Evolutionary conservation across 1,140 invertebrate genomes (phyloP), one percentile per base, ranked within the genome.

Genomic region (Meloidogyne hapla): DNA sequence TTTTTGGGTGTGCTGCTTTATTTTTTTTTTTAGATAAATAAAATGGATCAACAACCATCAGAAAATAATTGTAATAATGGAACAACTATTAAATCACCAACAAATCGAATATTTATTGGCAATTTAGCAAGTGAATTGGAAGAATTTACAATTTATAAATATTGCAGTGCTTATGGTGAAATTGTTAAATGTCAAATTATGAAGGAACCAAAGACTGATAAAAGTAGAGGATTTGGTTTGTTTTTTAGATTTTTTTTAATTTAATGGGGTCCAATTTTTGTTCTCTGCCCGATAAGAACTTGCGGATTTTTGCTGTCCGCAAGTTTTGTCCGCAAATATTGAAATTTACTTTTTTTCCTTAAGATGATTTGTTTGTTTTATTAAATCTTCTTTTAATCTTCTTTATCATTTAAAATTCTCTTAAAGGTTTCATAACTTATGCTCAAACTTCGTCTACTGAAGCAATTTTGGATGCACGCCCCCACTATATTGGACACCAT

Each of bases 401-500:
- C 12, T 0, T 42, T 15, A 12, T 12, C 15, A 48, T 18, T 48
- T 56, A n/a, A n/a, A n/a, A n/a, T n/a, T n/a, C n/a, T n/a, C n/a
- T n/a, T 56, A n/a, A 21, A 56, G 48, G 48, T 21, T 75, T 62
- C 40, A 73, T 73, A 13, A 73, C 48, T 21, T 73, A 61, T 28
- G 71, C 56, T 13, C 56, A 33, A 64, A 38, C 71, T 40, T 73
- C 71, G 1, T 73, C 71, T 9, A 45, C 75, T 12, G 45, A 71
- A 48, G 56, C 48, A 6, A 61, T 77, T 62, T 12, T 76, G 21
- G 64, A 42, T 45, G 76, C 26, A 42, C 28, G 71, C 15, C 76
- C 76, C 4, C 76, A 77, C n/a, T 77, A 77, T 61, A 77, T 77
- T 77, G 76, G 76, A 2, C 63, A 77, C 25, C 74, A 69, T 6